Percentiles rank a stretch among this genome's conserved stretches.
These are phyloP conservation scores for Amphipoea oculea DNA, from an alignment of 2,888 invertebrate species.

Conservation along the genomic window DNA sequence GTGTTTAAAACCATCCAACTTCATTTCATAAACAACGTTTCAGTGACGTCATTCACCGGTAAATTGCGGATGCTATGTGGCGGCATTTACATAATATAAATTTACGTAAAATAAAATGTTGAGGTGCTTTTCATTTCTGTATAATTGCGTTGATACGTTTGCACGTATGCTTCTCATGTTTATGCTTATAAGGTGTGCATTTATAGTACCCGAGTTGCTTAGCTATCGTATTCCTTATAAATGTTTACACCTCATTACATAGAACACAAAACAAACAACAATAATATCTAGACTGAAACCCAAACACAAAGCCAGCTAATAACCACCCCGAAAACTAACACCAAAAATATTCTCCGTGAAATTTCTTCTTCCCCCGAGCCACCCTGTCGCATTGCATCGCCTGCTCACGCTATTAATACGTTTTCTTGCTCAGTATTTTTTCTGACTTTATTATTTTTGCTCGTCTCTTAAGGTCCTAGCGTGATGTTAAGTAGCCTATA, in stretches of 20 bases:
- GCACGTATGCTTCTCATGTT: neutral
- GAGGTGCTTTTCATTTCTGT: neutral
- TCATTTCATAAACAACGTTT: neutral
- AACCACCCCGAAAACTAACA: slow-evolving; percentile 1
- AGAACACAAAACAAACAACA: neutral
- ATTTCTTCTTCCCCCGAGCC: neutral
- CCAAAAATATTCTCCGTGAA: slow-evolving; percentile 13
- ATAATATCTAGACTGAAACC: neutral
- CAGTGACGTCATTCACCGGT: neutral
- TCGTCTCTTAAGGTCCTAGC: neutral
- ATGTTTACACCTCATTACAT: neutral
- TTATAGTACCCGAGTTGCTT: neutral
- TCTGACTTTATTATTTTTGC: neutral
- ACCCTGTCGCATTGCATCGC: neutral
- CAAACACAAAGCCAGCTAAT: slow-evolving; percentile 18
- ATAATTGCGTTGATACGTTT: neutral
- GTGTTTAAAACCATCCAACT: neutral
- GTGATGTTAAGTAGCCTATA: neutral
- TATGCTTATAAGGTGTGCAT: neutral
- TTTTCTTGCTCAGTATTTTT: neutral
- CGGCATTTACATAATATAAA: neutral
- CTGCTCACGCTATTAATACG: neutral
- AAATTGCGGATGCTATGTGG: neutral
- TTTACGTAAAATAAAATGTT: neutral
- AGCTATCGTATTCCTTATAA: neutral